Percentiles rank a stretch among this genome's conserved stretches.
Evolutionary conservation across 2,113 vertebrate species (phyloP).

Genomic region (Macroglossus sobrinus): DNA sequence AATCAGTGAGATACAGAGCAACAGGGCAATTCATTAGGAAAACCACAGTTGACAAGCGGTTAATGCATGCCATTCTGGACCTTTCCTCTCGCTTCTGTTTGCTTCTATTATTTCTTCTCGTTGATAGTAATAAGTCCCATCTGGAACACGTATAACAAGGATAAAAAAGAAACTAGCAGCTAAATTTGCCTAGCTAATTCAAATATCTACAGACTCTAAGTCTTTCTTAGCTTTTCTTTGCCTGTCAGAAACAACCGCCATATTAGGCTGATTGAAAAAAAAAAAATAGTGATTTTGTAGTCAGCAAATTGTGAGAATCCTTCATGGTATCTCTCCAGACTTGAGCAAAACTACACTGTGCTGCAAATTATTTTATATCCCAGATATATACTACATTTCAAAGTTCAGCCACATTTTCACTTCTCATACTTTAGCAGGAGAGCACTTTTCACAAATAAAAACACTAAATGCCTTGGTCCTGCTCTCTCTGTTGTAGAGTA

Average conservation of each 20-base stretch:
- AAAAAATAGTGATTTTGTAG: constrained; percentile 50
- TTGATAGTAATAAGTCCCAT: constrained; percentile 73
- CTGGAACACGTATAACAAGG: constrained; percentile 63
- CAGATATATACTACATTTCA: constrained; percentile 36
- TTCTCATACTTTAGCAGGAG: constrained; percentile 9
- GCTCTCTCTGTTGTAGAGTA: background rate
- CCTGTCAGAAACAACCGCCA: constrained; percentile 73
- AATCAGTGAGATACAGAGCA: constrained; percentile 82
- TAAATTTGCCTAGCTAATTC: constrained; percentile 67
- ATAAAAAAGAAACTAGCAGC: constrained; percentile 53
- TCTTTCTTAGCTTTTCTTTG: constrained; percentile 68
- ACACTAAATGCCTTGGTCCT: background rate
- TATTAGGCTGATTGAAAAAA: constrained; percentile 74
- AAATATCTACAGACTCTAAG: constrained; percentile 47
- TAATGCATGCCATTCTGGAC: constrained; percentile 74
- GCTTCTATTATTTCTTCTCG: constrained; percentile 55
- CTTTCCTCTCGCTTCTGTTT: constrained; percentile 71
- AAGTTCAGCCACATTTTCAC: constrained; percentile 39
- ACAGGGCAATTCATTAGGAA: constrained; percentile 84
- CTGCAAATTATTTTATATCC: constrained; percentile 54
- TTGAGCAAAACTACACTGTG: constrained; percentile 46
- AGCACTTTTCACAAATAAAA: constrained; percentile 57
- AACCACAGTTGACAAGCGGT: constrained; percentile 79
- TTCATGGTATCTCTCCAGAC: constrained; percentile 49
- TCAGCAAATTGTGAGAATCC: constrained; percentile 71